phyloP scores from a whole-genome alignment of 1,140 invertebrate species.

The Hyphantria cunea region DNA sequence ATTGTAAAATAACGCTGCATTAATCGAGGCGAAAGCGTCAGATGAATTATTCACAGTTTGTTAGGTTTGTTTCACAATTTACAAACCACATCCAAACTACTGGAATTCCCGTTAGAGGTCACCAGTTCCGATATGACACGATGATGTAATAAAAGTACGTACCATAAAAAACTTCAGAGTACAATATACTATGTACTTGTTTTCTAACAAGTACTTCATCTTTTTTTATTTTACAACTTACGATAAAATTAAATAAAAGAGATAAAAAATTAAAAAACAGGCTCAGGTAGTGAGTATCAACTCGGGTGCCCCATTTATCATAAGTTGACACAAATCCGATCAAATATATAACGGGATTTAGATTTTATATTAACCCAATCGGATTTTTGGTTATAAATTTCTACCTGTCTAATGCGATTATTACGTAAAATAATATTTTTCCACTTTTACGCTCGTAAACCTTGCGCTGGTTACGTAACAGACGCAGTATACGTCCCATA shows the following conservation, averaged over 20 bases:
- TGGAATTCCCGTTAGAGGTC: neutral
- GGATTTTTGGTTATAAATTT: slow-evolving; percentile 56
- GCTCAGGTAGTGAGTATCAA: slow-evolving; percentile 19
- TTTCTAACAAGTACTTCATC: too few species aligned
- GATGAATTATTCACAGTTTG: slow-evolving; percentile 61
- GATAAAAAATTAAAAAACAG: neutral
- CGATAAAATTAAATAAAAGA: slow-evolving; percentile 1
- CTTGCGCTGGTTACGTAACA: slow-evolving; percentile 28
- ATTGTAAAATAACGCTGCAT: slow-evolving; percentile 59
- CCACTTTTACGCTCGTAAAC: slow-evolving; percentile 38
- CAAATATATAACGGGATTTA: slow-evolving; percentile 70
- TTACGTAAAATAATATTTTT: slow-evolving; percentile 52
- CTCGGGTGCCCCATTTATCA: slow-evolving; percentile 53
- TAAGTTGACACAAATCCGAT: slow-evolving; percentile 72
- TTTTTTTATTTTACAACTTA: too few species aligned
- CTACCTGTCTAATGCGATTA: slow-evolving; percentile 60
- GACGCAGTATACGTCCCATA: slow-evolving; percentile 23
- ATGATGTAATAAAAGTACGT: slow-evolving; percentile 5
- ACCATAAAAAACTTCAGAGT: too few species aligned
- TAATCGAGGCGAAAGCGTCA: slow-evolving; percentile 69
- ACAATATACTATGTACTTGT: too few species aligned
- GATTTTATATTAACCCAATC: slow-evolving; percentile 50
- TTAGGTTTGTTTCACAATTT: slow-evolving; percentile 36
- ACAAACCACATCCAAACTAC: slow-evolving; percentile 8
- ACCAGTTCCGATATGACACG: neutral